A percentile compares a stretch with the other conserved stretches of the same genome.
These are phyloP conservation scores for Diadema setosum DNA, from an alignment of 35 echinoderm and acorn worm species.

Conservation along the genomic window DNA sequence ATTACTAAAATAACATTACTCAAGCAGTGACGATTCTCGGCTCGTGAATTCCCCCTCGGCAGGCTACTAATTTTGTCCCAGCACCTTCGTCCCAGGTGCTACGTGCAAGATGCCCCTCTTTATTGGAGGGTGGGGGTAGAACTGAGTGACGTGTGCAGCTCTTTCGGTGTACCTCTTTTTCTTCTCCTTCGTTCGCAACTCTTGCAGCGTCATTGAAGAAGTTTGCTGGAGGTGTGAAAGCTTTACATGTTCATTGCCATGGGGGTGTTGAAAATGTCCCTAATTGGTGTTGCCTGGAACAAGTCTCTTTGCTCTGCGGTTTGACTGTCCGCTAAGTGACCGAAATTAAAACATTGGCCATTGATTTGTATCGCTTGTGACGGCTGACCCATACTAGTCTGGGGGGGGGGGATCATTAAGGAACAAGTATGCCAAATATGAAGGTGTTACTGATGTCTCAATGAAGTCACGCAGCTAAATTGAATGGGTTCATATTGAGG, in stretches of 20 bases:
- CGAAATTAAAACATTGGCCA: not conserved
- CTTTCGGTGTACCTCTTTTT: no score
- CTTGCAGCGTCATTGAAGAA: not conserved
- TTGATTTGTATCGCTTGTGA: not conserved
- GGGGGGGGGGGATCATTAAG: no score
- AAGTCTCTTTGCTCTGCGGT: not conserved
- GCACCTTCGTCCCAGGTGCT: not conserved
- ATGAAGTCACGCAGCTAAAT: no score
- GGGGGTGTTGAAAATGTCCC: not conserved
- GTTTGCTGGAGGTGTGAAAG: not conserved
- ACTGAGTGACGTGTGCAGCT: no score
- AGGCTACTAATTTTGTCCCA: not conserved
- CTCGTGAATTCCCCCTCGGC: not conserved
- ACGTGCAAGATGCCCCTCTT: no score
- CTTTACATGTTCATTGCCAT: not conserved
- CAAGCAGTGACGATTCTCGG: not conserved
- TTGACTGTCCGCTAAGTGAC: not conserved
- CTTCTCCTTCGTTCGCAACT: no score
- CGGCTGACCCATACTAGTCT: no score
- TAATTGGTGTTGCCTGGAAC: not conserved
- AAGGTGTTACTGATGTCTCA: no score
- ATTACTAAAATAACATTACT: not conserved
- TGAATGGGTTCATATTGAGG: no score
- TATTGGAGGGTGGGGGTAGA: not conserved
- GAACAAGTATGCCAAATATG: no score